Evolutionary conservation across 2,888 invertebrate genomes (phyloP), one percentile per base, ranked within the genome.

Genomic region (Uloborus plumipes): DNA sequence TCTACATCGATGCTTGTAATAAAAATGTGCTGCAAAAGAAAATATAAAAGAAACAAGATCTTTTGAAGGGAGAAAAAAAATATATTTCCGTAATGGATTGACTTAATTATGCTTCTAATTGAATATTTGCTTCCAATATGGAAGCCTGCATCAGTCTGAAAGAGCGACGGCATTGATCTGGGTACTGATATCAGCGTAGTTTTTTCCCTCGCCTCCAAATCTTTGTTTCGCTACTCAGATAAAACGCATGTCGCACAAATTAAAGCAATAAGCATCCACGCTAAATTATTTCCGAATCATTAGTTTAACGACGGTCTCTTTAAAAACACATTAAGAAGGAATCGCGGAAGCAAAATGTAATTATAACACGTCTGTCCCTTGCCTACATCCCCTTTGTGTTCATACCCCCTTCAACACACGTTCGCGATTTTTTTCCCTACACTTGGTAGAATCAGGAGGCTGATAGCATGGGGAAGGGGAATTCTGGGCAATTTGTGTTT

Each of bases 231-330:
- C 15, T 26, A 22, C n/a, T 18, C 58, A 65, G 79, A 79, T 79
- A 79, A 73, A 79, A 67, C 78, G 79, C 80, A 69, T 75, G 74
- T 69, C 73, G 74, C 69, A 50, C 69, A 81, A 81, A 81, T 74
- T 74, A 81, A 81, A 70, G 80, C 74, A 81, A 81, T 81, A 81
- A 74, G 51, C 70, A 74, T 74, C 70, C 69, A 58, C 64, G 58
- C 50, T 69, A 81, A 81, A 74, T 74, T 81, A 74, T 81, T 81
- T 81, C 70, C 69, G 80, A 74, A 81, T 81, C 80, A 81, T 81
- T 81, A 81, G 80, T 74, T 70, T 61, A 75, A 75, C 74, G 80
- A 81, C 64, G 59, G 50, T 15, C 80, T 81, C 80, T 81, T 81
- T 81, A 81, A 81, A 81, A 81, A 74, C 80, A 31, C 80, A 81